Base-by-base conservation (phyloP, 2,888 invertebrate genomes). In the Eupithecia centaureata region DNA sequence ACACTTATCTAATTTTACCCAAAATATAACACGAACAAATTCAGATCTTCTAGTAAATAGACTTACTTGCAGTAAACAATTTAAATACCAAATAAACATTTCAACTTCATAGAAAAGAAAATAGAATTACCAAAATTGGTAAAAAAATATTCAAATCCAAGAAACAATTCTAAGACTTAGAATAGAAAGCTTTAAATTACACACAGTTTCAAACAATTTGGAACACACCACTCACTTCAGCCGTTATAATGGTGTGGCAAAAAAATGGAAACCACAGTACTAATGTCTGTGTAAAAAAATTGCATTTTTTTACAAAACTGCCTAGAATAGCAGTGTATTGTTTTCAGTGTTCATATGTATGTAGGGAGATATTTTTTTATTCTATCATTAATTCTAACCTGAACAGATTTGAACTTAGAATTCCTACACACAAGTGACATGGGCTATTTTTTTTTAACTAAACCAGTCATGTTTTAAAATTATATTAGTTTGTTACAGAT, bases 1-100 rank as follows among this genome's bases (percentile, higher is more conserved):
- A 72, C 27, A 27, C 54, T 65, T 72, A 70, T 1, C 69, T 74
- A 71, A 70, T 67, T 67, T 68, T 65, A 65, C 58, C 63, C 51
- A 63, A 72, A 65, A 68, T 59, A 59, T 67, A 71, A 65, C 58
- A 69, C 62, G 47, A 66, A 63, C 38, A 27, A 52, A 71, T 56
- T 74, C 74, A 74, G 74, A 74, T 74, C 74, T 60, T 33, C 18
- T 47, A 22, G 5, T 28, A 38, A 42, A 18, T 18, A 18, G 38
- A 42, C 8, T 22, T 18, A 18, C 38, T 38, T 47, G 22, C 10
- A 47, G 47, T 12, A 12, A 47, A 47, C 22, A 47, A 47, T 47
- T 47, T 47, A 0, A 47, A 22, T 22, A 22, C 47, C 47, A 22
- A 22, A 47, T 47, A 47, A 47, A 22, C 47, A 10, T 22, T 22